phyloP scores from a whole-genome alignment of 2,113 vertebrate species.

The Hypomesus transpacificus region DNA sequence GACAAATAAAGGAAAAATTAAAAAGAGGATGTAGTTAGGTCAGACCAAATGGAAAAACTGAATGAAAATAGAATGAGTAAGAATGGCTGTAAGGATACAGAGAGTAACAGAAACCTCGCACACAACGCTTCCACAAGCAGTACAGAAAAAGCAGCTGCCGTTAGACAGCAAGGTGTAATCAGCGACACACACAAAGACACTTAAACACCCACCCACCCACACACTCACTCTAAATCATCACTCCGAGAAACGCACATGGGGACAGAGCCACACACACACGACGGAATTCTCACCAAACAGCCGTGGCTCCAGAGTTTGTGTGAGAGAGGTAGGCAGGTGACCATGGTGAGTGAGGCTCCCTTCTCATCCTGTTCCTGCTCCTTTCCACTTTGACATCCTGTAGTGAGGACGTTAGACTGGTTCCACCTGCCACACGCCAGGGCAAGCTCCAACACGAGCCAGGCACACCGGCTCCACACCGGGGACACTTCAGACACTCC shows the following conservation, averaged over 20 bases:
- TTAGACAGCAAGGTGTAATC: constrained; percentile 49
- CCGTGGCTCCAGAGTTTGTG: constrained; percentile 29
- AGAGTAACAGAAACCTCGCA: constrained; percentile 13
- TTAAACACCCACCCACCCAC: constrained; percentile 26
- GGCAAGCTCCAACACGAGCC: constrained; percentile 54
- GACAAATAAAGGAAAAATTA: constrained; percentile 35
- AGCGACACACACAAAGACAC: background rate
- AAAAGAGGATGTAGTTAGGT: constrained; percentile 19
- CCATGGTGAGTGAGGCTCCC: constrained; percentile 29
- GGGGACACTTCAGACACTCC: background rate
- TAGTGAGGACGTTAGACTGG: constrained; percentile 58
- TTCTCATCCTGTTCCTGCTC: background rate
- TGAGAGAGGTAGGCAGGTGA: constrained; percentile 50
- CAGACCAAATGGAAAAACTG: constrained; percentile 27
- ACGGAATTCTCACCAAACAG: constrained; percentile 52
- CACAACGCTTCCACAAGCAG: constrained; percentile 12
- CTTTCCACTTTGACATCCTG: constrained; percentile 25
- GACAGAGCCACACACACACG: constrained; percentile 10
- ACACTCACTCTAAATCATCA: constrained; percentile 9
- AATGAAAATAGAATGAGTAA: constrained; percentile 5
- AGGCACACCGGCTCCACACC: constrained; percentile 7
- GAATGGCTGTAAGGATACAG: constrained; percentile 9
- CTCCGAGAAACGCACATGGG: constrained; percentile 2
- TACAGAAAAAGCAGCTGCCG: constrained; percentile 48
- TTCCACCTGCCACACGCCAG: constrained; percentile 59